phyloP scores from a whole-genome alignment of 2,113 vertebrate species.

The Vanacampus margaritifer region DNA sequence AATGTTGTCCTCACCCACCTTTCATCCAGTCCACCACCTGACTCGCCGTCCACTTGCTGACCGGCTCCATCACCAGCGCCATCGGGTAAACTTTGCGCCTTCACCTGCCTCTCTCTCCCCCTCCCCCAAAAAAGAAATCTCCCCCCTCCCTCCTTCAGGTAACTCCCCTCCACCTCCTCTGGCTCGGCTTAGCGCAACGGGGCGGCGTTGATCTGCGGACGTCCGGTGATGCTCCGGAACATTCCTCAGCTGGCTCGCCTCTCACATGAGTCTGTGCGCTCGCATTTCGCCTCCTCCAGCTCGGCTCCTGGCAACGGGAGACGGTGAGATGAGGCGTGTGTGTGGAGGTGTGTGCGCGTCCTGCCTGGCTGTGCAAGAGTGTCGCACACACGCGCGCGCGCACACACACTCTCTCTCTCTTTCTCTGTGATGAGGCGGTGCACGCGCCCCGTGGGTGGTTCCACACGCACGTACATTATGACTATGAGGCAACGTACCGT shows the following conservation, averaged over 20 bases:
- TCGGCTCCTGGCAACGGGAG: slow-evolving; percentile 1
- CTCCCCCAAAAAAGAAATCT: background rate
- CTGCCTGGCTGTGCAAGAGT: slow-evolving; percentile 27
- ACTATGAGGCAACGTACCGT: slow-evolving; percentile 5
- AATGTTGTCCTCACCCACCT: slow-evolving; percentile 44
- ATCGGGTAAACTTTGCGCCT: slow-evolving; percentile 64
- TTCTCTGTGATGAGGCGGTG: slow-evolving; percentile 35
- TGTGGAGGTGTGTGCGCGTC: slow-evolving; percentile 45
- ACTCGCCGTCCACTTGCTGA: slow-evolving; percentile 75
- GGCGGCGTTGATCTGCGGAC: slow-evolving; percentile 27
- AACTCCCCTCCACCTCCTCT: slow-evolving; percentile 3
- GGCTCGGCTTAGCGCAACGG: slow-evolving; percentile 38
- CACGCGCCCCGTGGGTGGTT: slow-evolving; percentile 56
- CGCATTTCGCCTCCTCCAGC: background rate
- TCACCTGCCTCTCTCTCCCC: slow-evolving; percentile 28
- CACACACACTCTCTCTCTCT: slow-evolving; percentile 18
- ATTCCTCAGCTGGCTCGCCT: slow-evolving; percentile 36
- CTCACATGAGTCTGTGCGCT: background rate
- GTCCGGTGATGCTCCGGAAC: slow-evolving; percentile 42
- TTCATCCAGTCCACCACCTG: slow-evolving; percentile 80
- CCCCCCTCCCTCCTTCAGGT: background rate
- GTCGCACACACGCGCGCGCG: slow-evolving; percentile 25
- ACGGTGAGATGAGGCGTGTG: slow-evolving; percentile 15
- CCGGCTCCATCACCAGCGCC: slow-evolving; percentile 78
- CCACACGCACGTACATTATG: slow-evolving; percentile 12